Base-by-base conservation (phyloP, 1,140 invertebrate species). In the Pissodes strobi region DNA sequence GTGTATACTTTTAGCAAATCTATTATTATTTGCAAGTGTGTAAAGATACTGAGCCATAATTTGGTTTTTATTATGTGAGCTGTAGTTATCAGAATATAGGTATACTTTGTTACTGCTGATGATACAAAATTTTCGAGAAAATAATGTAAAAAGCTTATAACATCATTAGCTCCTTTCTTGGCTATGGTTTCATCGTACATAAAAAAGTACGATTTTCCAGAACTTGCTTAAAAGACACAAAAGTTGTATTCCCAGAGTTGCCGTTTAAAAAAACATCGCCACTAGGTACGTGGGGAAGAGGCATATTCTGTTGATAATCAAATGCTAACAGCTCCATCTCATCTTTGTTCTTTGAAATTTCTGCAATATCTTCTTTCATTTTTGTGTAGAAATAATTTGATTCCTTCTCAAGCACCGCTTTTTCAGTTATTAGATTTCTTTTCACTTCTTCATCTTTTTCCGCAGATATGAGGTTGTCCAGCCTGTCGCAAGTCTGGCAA, bases 31-130 rank as follows among this genome's bases (percentile, higher is more conserved):
- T 19, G 38, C 45, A 43, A 61, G 49, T 25, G 57, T 55, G 21
- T 53, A 60, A 45, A 66, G n/a, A n/a, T n/a, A n/a, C n/a, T n/a
- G n/a, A n/a, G n/a, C n/a, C n/a, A n/a, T n/a, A n/a, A n/a, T n/a
- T 13, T 66, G 38, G 34, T 61, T 66, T 61, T 66, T 66, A 39
- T 66, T 66, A 53, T 66, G 57, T 38, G 64, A 52, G 49, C 64
- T 48, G 49, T 38, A 66, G 64, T 66, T 66, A 30, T 61, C 56
- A 37, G 48, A 66, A 55, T 37, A 61, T 45, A 66, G 18, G 41
- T 66, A 66, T 49, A 66, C n/a, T 43, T 66, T 56, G 17, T 61
- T 41, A 60, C 41, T 34, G 48, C 48, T 61, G 48, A 17, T 19
- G 25, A 15, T 37, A 63, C 22, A 55, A 43, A 45, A 56, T n/a